Conservation (phyloP, 1,140 invertebrate species). For the Drosophila chauvacae region DNA sequence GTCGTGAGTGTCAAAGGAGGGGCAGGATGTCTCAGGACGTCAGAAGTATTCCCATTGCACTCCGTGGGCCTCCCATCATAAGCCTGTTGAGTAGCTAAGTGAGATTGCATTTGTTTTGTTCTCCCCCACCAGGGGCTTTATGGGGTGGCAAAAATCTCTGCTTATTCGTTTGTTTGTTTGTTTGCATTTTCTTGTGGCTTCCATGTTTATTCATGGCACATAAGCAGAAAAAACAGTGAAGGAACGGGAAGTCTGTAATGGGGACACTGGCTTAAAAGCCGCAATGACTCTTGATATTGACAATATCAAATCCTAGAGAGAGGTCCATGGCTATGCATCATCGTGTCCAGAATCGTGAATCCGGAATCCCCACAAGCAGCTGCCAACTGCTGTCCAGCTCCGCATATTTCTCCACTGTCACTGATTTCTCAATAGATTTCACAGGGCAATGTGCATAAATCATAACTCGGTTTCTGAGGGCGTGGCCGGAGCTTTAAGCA, state of each 20-base stretch:
- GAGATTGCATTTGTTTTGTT: slow-evolving; percentile 60
- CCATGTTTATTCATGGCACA: slow-evolving; percentile 55
- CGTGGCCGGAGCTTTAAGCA: slow-evolving; percentile 60
- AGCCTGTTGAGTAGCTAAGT: slow-evolving; percentile 52
- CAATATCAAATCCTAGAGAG: slow-evolving; percentile 46
- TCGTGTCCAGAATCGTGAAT: slow-evolving; percentile 38
- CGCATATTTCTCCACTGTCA: slow-evolving; percentile 75
- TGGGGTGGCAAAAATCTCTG: slow-evolving; percentile 28
- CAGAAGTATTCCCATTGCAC: slow-evolving; percentile 37
- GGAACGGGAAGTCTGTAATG: too few species aligned
- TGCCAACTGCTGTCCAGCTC: slow-evolving; percentile 44
- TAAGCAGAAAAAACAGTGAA: slow-evolving; percentile 29
- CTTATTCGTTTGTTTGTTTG: slow-evolving; percentile 29
- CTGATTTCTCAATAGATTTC: slow-evolving; percentile 82
- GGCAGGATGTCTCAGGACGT: background rate
- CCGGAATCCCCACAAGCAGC: slow-evolving; percentile 50
- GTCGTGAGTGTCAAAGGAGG: slow-evolving; percentile 18
- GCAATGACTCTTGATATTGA: slow-evolving; percentile 61
- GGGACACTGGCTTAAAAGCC: slow-evolving; percentile 45
- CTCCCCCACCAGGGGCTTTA: slow-evolving; percentile 1
- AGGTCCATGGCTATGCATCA: slow-evolving; percentile 40
- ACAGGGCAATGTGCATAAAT: slow-evolving; percentile 77
- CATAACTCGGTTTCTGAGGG: slow-evolving; percentile 49
- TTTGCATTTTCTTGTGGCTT: slow-evolving; percentile 42
- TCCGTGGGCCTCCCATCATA: slow-evolving; percentile 33